Evolutionary conservation across 2,113 vertebrate species (phyloP).

Genomic region (Nothobranchius furzeri): DNA sequence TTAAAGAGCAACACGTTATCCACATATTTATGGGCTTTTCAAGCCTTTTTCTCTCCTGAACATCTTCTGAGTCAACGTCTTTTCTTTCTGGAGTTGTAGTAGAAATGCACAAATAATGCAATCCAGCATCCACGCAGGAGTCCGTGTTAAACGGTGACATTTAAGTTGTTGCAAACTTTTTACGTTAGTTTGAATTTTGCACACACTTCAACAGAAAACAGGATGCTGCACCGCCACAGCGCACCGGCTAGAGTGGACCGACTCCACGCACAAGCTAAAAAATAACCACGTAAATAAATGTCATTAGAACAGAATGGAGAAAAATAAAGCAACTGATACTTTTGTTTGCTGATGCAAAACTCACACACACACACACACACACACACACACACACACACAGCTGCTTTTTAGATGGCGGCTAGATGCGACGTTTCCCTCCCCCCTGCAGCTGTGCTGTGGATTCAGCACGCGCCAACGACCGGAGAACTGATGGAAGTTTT

Average conservation of each 20-base stretch:
- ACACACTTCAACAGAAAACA: slow-evolving; percentile 35
- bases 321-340: too few species aligned
- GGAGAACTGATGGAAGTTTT: background rate
- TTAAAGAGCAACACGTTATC: background rate
- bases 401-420: slow-evolving; percentile 56
- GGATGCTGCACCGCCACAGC: slow-evolving; percentile 27
- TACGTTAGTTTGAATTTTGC: background rate
- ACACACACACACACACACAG: slow-evolving; percentile 31
- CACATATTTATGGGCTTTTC: background rate
- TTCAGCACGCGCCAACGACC: background rate
- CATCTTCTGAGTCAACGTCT: background rate
- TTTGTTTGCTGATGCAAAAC: slow-evolving; percentile 13
- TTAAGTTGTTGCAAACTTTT: background rate
- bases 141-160: too few species aligned
- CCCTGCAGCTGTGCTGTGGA: slow-evolving; percentile 51
- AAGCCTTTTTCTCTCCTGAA: background rate
- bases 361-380: slow-evolving; percentile 17
- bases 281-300: too few species aligned
- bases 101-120: background rate
- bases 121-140: background rate
- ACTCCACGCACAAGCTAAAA: slow-evolving; percentile 4
- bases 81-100: background rate
- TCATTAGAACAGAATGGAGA: too few species aligned
- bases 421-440: slow-evolving; percentile 46
- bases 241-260: slow-evolving; percentile 40